Base-by-base conservation (phyloP, 1,140 invertebrate species). In the Callitettix versicolor region DNA sequence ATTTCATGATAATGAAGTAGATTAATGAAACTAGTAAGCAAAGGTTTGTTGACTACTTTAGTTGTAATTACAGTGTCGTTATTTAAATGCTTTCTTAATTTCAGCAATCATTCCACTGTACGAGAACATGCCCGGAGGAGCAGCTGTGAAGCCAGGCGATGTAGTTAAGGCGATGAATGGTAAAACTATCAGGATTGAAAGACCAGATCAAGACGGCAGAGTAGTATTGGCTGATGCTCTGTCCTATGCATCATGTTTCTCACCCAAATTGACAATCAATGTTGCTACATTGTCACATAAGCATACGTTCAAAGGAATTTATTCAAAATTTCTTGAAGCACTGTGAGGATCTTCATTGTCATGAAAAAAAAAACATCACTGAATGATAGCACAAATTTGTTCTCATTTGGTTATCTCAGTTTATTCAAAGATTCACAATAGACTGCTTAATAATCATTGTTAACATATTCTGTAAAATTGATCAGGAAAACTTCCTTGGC, bases 191-290 rank as follows among this genome's bases (percentile, higher is more conserved):
- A 83, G 86, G 33, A 77, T 95, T 17, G 86, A 93, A 64, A 92
- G 95, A 64, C 93, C 91, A 0, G 91, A 94, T 72, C 88, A 90
- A 38, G 92, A 95, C 66, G 91, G 91, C 1, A 73, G 91, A 24
- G 72, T 95, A 1, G 83, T 95, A 43, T 75, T 96, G 44, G 89
- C 90, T 3, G 93, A 95, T 75, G 91, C 89, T 4, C 68, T 95
- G n/a, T 82, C 81, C 58, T 93, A 94, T 67, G 86, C 86, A 4
- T 76, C 84, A 58, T 68, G 76, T 62, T 82, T 81, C 60, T 73
- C 82, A 46, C 85, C 82, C 0, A 73, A 74, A 34, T 74, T 81
- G 24, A 77, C 88, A 2, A 57, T 92, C 12, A 86, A 91, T 64
- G 71, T 91, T 60, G 88, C 88, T 18, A 92, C 89, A 3, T 69